Conservation (phyloP, 2,888 invertebrate genomes). For the Caenorhabditis parvicauda region DNA sequence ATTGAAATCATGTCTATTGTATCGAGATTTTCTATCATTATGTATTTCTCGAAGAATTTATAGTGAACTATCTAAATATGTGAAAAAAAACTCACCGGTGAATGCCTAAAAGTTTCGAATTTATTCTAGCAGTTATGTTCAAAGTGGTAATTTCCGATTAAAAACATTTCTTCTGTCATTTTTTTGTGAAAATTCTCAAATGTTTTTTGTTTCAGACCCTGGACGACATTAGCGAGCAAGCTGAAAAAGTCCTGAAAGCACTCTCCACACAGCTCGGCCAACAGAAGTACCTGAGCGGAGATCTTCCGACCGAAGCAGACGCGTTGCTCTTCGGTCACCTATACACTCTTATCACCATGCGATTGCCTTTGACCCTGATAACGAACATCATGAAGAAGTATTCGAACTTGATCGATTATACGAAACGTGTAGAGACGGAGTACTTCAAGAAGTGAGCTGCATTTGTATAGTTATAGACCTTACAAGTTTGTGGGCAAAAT, state of each 20-base stretch:
- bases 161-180: too few relatives aligned
- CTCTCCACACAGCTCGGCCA: conserved; percentile 80
- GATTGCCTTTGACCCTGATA: conserved; percentile 79
- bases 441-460: conserved; percentile 37
- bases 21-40: neutral
- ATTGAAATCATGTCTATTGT: too few relatives aligned
- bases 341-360: conserved; percentile 84
- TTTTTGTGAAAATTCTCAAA: too few relatives aligned
- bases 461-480: too few relatives aligned
- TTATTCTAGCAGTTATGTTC: too few relatives aligned
- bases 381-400: conserved; percentile 79
- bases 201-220: conserved; percentile 33
- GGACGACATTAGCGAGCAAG: conserved; percentile 69
- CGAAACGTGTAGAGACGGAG: conserved; percentile 75
- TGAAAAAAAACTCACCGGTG: too few relatives aligned
- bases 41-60: too few relatives aligned
- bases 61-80: too few relatives aligned
- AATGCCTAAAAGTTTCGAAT: too few relatives aligned
- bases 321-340: conserved; percentile 94
- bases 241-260: conserved; percentile 82
- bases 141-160: too few relatives aligned
- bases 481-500: too few relatives aligned
- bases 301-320: conserved; percentile 80
- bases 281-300: conserved; percentile 74
- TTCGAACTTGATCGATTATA: conserved; percentile 77